phyloP scores from a whole-genome alignment of 2,797 vertebrate species.

The Gallinago stenura region DNA sequence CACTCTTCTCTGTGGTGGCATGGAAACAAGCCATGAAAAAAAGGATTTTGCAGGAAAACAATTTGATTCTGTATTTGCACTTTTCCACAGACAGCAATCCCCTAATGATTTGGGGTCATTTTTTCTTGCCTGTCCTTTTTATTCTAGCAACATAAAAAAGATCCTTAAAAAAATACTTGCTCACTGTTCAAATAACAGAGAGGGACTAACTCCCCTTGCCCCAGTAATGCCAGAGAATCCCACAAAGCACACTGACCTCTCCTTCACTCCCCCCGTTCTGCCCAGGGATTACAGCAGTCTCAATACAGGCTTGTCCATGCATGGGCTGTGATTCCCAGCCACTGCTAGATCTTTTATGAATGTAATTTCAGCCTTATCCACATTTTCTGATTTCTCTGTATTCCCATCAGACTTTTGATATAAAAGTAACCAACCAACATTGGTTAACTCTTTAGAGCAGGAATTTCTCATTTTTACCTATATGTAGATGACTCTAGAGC shows the following conservation, averaged over 20 bases:
- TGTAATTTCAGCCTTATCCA: slow-evolving; percentile 45
- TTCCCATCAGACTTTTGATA: slow-evolving; percentile 25
- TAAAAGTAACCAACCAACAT: neutral
- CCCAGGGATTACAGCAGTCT: slow-evolving; percentile 43
- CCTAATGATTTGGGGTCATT: slow-evolving; percentile 8
- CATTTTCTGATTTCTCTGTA: slow-evolving; percentile 19
- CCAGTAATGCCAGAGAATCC: slow-evolving; percentile 45
- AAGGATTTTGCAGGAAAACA: neutral
- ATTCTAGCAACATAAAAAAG: neutral
- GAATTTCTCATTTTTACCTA: neutral
- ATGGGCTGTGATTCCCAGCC: slow-evolving; percentile 31
- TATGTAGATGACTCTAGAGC: neutral
- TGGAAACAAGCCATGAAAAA: slow-evolving; percentile 22
- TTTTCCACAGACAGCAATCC: slow-evolving; percentile 14
- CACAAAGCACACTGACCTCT: slow-evolving; percentile 53
- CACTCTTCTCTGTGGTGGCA: neutral
- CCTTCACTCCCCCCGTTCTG: slow-evolving; percentile 20
- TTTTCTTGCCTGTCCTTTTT: slow-evolving; percentile 31
- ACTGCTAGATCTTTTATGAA: slow-evolving; percentile 16
- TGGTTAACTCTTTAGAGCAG: neutral
- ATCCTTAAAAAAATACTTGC: neutral
- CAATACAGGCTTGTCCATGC: slow-evolving; percentile 26
- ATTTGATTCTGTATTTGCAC: slow-evolving; percentile 26
- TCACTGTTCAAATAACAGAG: slow-evolving; percentile 34
- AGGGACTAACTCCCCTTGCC: slow-evolving; percentile 7